These are phyloP conservation scores for Leptinotarsa juncta DNA, from an alignment of 2,888 invertebrate species.

Conservation along the genomic window DNA sequence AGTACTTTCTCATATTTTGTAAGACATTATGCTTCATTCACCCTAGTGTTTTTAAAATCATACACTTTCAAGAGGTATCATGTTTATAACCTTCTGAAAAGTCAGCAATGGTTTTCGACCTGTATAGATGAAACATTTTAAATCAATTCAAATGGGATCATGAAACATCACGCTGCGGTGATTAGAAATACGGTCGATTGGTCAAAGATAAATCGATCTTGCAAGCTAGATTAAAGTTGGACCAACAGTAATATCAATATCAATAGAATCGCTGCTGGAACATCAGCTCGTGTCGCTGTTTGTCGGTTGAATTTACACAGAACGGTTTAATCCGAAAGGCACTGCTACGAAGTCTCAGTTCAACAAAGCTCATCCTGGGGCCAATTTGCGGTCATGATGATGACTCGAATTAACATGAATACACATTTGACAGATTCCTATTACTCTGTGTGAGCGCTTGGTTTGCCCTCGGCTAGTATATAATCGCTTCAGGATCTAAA, in stretches of 20 bases:
- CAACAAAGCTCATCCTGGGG: not conserved
- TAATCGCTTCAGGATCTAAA: not conserved
- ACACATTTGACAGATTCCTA: not conserved
- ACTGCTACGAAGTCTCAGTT: not conserved
- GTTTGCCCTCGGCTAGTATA: not conserved
- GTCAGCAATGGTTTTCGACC: no score
- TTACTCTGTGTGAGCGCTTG: not conserved
- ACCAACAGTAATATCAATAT: not conserved
- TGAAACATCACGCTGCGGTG: no score
- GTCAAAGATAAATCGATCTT: not conserved
- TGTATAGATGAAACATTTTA: no score
- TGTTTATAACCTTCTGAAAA: no score
- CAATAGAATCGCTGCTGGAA: not conserved
- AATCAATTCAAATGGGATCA: no score
- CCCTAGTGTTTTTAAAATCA: no score
- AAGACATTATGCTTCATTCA: no score
- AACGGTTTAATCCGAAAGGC: not conserved
- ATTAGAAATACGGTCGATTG: not conserved
- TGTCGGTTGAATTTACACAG: not conserved
- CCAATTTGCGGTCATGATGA: not conserved
- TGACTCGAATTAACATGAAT: constrained; percentile 4
- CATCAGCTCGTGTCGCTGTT: not conserved
- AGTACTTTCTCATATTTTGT: no score
- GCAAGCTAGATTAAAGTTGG: not conserved
- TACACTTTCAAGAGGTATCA: no score